Evolutionary conservation across 2,797 vertebrate genomes (phyloP), one percentile per base, ranked within the genome.

Genomic region (Thamnophis elegans): DNA sequence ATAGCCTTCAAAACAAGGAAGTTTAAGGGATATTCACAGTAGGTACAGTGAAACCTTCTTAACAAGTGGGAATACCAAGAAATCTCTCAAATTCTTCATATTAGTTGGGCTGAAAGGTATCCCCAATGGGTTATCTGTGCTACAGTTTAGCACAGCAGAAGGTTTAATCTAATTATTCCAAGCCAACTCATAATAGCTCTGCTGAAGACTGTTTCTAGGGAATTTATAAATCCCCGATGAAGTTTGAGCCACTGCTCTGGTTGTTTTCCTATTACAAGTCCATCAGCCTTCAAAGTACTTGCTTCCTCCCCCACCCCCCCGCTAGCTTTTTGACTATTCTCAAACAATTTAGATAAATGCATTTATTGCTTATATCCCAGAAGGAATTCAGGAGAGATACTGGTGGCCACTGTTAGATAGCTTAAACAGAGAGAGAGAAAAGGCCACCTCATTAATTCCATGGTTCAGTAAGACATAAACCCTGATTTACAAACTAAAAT

Each of bases 81-180:
- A 56, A n/a, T 87, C 42, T 82, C 90, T 93, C 82, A 88, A 32
- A 53, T 90, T 90, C 59, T 60, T 89, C 55, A 56, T 22, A 16
- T 93, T 94, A 90, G 25, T 93, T 92, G 88, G 26, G 60, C 54
- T 68, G 51, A 91, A 93, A 94, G 73, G 58, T 92, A 56, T 94
- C 88, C 89, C 60, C 65, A 94, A 88, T 0, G 0, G 87, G 60
- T 90, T 36, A 60, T 68, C 92, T 92, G 3, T 90, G 90, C 89
- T 89, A 2, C 90, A 60, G n/a, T 20, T 96, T 36, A 62, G 82
- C 89, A 87, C 36, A 36, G 18, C 13, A 51, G 14, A 26, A 90
- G 68, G 4, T 55, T 93, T 89, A 54, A 54, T 86, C 55, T 78
- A 92, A 91, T 91, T 94, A 91, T 92, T 94, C 36, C 51, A 88